Percentiles rank a stretch among this genome's conserved stretches.
Evolutionary conservation across 2,888 invertebrate genomes (phyloP).

Genomic region (Lasioglossum calceatum): DNA sequence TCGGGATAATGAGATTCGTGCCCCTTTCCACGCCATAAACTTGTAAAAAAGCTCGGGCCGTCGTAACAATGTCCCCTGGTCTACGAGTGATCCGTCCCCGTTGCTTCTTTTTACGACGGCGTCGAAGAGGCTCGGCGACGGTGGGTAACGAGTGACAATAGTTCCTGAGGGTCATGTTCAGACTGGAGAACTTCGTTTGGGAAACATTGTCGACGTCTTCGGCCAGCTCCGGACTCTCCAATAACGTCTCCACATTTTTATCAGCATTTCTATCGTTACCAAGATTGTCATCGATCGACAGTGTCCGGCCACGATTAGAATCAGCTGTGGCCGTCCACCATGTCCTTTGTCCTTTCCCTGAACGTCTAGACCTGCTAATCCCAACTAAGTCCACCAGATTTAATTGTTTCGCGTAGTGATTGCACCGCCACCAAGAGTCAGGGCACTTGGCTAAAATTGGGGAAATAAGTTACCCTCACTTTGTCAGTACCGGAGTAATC

Average conservation of each 20-base stretch:
- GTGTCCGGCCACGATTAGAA: background rate
- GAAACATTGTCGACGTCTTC: constrained; percentile 32
- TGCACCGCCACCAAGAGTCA: background rate
- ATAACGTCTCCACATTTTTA: constrained; percentile 40
- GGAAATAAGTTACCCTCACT: too few relatives aligned
- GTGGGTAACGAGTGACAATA: constrained; percentile 52
- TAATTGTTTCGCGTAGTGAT: background rate
- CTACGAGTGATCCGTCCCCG: constrained; percentile 39
- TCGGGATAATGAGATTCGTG: constrained; percentile 55
- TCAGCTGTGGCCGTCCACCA: background rate
- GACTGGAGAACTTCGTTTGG: constrained; percentile 39
- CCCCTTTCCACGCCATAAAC: constrained; percentile 51
- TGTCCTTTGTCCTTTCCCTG: background rate
- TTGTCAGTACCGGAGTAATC: too few relatives aligned
- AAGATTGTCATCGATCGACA: constrained; percentile 22
- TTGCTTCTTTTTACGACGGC: constrained; percentile 34
- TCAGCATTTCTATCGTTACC: constrained; percentile 12
- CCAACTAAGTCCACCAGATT: background rate
- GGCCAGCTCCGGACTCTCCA: constrained; percentile 5
- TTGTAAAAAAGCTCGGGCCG: constrained; percentile 46
- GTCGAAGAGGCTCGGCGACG: constrained; percentile 27
- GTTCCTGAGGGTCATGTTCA: constrained; percentile 26
- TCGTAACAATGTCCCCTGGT: constrained; percentile 48
- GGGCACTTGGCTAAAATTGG: too few relatives aligned
- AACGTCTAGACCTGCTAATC: background rate